Percentiles rank a stretch among this genome's conserved stretches.
These are phyloP conservation scores for Cyaniris semiargus DNA, from an alignment of 2,888 invertebrate genomes.

Conservation along the genomic window DNA sequence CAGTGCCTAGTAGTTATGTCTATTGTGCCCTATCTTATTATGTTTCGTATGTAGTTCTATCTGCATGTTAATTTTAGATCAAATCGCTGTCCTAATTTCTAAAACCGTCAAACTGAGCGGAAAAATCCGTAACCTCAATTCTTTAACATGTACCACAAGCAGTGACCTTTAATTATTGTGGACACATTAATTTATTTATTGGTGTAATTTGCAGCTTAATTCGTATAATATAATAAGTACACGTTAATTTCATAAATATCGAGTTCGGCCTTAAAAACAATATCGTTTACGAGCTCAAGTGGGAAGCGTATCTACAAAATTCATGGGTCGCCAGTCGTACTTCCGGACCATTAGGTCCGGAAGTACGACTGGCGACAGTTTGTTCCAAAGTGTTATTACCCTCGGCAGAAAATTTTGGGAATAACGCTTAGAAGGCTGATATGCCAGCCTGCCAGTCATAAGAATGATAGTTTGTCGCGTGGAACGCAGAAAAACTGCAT, in stretches of 20 bases:
- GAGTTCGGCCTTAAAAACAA: neutral
- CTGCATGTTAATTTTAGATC: neutral
- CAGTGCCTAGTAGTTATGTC: too few relatives aligned
- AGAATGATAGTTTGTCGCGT: neutral
- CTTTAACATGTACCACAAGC: neutral
- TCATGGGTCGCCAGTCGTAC: neutral
- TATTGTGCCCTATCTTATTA: neutral
- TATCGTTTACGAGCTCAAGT: neutral
- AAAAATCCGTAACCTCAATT: conserved; percentile 27
- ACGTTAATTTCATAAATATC: neutral
- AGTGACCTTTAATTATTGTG: conserved; percentile 6
- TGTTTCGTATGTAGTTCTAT: neutral
- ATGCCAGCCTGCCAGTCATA: neutral
- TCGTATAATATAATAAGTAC: neutral
- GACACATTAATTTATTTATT: neutral
- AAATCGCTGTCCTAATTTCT: neutral
- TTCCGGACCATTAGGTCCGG: neutral
- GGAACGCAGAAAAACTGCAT: neutral
- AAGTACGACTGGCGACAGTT: neutral
- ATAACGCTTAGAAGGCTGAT: neutral
- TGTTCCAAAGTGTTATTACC: neutral
- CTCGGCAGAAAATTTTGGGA: too few relatives aligned
- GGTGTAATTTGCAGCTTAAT: neutral
- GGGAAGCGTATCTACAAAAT: neutral
- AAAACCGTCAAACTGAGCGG: neutral